phyloP scores from a whole-genome alignment of 2,888 invertebrate genomes.

The Gymnoscelis rufifasciata region DNA sequence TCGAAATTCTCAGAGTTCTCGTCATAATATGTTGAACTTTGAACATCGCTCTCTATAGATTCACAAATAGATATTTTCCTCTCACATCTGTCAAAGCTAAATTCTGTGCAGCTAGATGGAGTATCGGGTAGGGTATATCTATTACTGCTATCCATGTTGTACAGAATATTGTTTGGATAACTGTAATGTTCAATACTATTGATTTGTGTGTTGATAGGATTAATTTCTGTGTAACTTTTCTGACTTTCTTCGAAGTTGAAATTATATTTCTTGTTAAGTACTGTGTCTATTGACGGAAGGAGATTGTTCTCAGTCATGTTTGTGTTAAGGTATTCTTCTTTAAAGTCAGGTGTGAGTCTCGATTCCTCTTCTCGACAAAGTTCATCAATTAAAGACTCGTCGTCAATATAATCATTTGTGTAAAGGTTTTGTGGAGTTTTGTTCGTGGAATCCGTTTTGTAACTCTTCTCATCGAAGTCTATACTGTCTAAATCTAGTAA shows the following conservation, averaged over 20 bases:
- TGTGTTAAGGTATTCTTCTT: constrained; percentile 55
- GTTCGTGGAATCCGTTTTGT: constrained; percentile 39
- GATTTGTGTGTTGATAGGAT: constrained; percentile 33
- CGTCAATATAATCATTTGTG: constrained; percentile 66
- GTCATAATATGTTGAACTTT: constrained; percentile 64
- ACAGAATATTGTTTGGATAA: constrained; percentile 68
- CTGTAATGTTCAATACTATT: constrained; percentile 68
- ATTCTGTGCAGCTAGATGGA: constrained; percentile 67
- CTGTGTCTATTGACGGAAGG: constrained; percentile 71
- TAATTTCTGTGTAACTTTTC: constrained; percentile 32
- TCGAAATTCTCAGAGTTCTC: constrained; percentile 68
- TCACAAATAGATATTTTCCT: constrained; percentile 66
- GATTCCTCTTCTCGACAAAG: constrained; percentile 71
- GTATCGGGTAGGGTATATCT: constrained; percentile 64
- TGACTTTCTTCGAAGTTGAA: constrained; percentile 48
- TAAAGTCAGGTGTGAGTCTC: constrained; percentile 59
- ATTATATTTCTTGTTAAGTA: constrained; percentile 63
- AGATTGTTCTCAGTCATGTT: constrained; percentile 48
- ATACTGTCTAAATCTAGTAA: constrained; percentile 65
- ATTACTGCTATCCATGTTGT: constrained; percentile 59
- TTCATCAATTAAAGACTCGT: constrained; percentile 70
- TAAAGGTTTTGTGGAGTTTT: constrained; percentile 39
- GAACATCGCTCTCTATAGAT: constrained; percentile 68
- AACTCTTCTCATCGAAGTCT: constrained; percentile 60
- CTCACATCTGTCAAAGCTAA: constrained; percentile 56